These are phyloP conservation scores for Xylocampa areola DNA, from an alignment of 2,888 invertebrate species.

Conservation along the genomic window DNA sequence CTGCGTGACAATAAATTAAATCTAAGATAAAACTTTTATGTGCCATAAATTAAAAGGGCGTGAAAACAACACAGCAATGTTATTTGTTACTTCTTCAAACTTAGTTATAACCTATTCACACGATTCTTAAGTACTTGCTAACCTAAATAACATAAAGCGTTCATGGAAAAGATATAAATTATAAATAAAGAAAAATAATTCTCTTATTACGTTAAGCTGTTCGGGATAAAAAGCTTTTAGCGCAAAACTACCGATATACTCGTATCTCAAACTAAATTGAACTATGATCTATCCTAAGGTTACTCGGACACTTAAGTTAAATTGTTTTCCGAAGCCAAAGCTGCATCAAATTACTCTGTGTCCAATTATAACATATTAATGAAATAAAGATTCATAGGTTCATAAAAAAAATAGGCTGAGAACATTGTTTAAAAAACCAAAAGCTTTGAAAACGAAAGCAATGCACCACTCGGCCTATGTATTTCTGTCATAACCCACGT, in stretches of 20 bases:
- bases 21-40: constrained; percentile 55
- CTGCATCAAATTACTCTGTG: too few species aligned
- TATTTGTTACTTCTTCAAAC: constrained; percentile 18
- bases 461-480: constrained; percentile 36
- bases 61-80: constrained; percentile 48
- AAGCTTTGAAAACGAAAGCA: constrained; percentile 32
- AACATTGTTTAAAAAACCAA: constrained; percentile 17
- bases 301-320: constrained; percentile 23
- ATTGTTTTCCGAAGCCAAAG: constrained; percentile 26
- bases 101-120: not conserved
- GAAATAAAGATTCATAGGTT: too few species aligned
- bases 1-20: constrained; percentile 56
- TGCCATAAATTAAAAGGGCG: constrained; percentile 53
- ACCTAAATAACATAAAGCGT: constrained; percentile 21
- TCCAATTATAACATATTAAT: too few species aligned
- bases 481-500: constrained; percentile 56
- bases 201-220: constrained; percentile 27
- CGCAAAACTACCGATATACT: constrained; percentile 21
- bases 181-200: constrained; percentile 28
- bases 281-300: constrained; percentile 23
- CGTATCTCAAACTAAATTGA: constrained; percentile 37
- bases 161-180: too few species aligned
- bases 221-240: constrained; percentile 22
- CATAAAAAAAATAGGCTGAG: too few species aligned
- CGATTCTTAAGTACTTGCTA: constrained; percentile 3